These are phyloP conservation scores for Euplexia lucipara DNA, from an alignment of 2,888 invertebrate genomes.

Conservation along the genomic window DNA sequence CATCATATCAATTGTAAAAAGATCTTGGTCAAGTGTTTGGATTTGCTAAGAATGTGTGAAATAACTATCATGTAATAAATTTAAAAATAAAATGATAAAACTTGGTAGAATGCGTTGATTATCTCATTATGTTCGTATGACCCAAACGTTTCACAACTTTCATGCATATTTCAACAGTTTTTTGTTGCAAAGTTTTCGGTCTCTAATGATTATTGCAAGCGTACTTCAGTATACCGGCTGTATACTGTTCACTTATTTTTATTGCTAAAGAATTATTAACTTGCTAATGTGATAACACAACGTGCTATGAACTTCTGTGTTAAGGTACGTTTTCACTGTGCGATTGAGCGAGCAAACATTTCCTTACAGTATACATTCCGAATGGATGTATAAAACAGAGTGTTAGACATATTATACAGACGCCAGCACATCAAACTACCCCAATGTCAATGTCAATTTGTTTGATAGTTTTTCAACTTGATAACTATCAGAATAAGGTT, in stretches of 20 bases:
- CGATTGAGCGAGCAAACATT: neutral
- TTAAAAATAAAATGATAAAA: neutral
- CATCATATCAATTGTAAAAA: too few species aligned
- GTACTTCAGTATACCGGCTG: conserved; percentile 41
- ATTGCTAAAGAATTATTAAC: conserved; percentile 61
- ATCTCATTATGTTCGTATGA: conserved; percentile 3
- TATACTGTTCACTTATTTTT: conserved; percentile 58
- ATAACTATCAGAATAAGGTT: too few species aligned
- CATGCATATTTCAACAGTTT: conserved; percentile 19
- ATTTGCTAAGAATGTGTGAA: neutral
- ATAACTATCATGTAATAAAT: neutral
- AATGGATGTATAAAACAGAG: neutral
- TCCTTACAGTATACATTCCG: neutral
- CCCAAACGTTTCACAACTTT: conserved; percentile 20
- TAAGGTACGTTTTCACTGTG: conserved; percentile 41
- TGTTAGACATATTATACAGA: too few species aligned
- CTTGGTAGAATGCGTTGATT: neutral
- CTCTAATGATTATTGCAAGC: conserved; percentile 48
- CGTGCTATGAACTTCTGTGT: conserved; percentile 51
- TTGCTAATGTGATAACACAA: conserved; percentile 59
- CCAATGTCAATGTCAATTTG: too few species aligned
- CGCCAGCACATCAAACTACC: too few species aligned
- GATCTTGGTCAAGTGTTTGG: too few species aligned
- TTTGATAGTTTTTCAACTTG: too few species aligned
- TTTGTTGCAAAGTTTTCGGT: conserved; percentile 25